These are phyloP conservation scores for Saccostrea cuccullata DNA, from an alignment of 1,140 invertebrate genomes.

Conservation along the genomic window DNA sequence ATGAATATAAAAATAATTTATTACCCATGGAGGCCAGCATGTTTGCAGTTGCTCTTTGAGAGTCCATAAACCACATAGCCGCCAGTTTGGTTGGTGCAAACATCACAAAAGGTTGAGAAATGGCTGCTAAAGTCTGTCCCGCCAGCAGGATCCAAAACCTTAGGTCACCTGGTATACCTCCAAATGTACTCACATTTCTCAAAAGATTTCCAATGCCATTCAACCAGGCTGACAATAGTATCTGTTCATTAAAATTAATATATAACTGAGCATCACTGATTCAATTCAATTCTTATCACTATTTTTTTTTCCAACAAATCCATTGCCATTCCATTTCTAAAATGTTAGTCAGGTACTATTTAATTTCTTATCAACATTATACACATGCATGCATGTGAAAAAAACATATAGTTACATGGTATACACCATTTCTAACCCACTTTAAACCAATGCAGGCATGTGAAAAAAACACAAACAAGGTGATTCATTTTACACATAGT, in stretches of 20 bases:
- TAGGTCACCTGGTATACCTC: slow-evolving; percentile 57
- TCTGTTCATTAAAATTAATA: slow-evolving; percentile 68
- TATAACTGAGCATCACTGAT: too few species aligned
- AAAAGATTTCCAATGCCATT: slow-evolving; percentile 79
- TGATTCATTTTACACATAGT: too few species aligned
- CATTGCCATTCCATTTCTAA: too few species aligned
- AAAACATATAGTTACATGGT: too few species aligned
- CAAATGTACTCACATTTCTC: slow-evolving; percentile 75
- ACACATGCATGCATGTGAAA: too few species aligned
- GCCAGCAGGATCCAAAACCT: slow-evolving; percentile 67
- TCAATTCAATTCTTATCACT: too few species aligned
- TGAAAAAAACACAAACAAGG: too few species aligned
- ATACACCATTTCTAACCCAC: too few species aligned
- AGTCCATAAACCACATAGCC: slow-evolving; percentile 78
- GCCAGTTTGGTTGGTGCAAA: slow-evolving; percentile 80
- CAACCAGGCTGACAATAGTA: slow-evolving; percentile 78
- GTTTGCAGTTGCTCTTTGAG: slow-evolving; percentile 78
- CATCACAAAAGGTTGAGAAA: slow-evolving; percentile 79
- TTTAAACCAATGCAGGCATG: too few species aligned
- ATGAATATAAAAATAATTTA: not conserved
- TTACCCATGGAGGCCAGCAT: slow-evolving; percentile 65
- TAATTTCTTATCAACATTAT: too few species aligned
- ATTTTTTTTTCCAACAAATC: too few species aligned
- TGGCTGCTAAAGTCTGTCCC: slow-evolving; percentile 78
- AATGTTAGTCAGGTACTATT: too few species aligned